Conservation (phyloP, 2,113 vertebrate genomes). For the Tichodroma muraria region DNA sequence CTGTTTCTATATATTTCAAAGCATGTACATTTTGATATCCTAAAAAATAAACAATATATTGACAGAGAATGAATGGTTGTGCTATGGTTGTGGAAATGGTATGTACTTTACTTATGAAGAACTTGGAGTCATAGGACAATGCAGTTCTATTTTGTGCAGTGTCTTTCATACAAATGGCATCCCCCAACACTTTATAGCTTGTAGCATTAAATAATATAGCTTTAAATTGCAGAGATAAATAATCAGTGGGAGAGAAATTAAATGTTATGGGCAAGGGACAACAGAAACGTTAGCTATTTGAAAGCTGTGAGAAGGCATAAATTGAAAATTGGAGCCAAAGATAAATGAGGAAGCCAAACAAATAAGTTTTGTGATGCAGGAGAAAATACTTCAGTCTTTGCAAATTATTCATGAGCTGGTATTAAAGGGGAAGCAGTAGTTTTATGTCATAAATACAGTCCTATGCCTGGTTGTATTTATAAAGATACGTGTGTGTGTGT, state of each 20-base stretch:
- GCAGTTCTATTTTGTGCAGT: background rate
- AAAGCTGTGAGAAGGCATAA: conserved; percentile 2
- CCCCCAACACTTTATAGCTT: conserved; percentile 26
- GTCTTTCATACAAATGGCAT: conserved; percentile 36
- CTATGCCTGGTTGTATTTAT: background rate
- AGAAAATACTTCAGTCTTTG: background rate
- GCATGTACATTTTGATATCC: conserved; percentile 21
- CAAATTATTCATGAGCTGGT: conserved; percentile 39
- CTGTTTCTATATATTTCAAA: conserved; percentile 42
- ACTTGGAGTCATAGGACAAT: background rate
- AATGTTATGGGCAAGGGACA: conserved; percentile 28
- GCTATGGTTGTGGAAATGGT: background rate
- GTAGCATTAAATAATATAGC: conserved; percentile 53
- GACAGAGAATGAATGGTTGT: background rate
- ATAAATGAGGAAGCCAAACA: conserved; percentile 4
- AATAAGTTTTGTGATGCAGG: background rate
- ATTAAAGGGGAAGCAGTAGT: conserved; percentile 13
- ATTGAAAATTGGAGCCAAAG: conserved; percentile 28
- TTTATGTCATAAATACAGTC: conserved; percentile 15
- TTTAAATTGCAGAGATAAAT: conserved; percentile 54
- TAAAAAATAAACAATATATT: conserved; percentile 37
- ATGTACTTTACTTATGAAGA: background rate
- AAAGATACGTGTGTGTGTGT: background rate
- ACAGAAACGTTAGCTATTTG: conserved; percentile 21
- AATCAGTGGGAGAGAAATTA: conserved; percentile 42